Evolutionary conservation across 1,140 invertebrate species (phyloP).

Genomic region (fruit fly (Drosophila melanogaster)): DNA sequence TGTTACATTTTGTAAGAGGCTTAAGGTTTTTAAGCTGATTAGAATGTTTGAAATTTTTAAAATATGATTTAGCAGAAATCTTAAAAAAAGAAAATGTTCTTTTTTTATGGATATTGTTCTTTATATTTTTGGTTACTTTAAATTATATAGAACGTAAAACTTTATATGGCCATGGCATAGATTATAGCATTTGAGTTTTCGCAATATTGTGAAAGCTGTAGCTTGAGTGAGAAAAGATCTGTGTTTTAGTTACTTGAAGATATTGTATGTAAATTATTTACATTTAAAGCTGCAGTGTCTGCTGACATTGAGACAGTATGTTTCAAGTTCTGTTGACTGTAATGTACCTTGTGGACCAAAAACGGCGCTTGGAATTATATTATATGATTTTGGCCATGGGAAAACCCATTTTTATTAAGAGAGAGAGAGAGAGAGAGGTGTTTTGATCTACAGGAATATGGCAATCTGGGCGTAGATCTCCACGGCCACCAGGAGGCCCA

Average conservation of each 20-base stretch:
- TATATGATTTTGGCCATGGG: background rate
- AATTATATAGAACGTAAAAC: too few relatives aligned
- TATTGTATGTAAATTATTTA: slow-evolving; percentile 10
- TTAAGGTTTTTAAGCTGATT: background rate
- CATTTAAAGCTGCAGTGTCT: slow-evolving; percentile 28
- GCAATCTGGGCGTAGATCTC: slow-evolving; percentile 82
- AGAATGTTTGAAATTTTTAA: background rate
- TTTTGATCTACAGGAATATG: slow-evolving; percentile 70
- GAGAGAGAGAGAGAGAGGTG: background rate
- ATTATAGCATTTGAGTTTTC: slow-evolving; percentile 1
- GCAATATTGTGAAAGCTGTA: background rate
- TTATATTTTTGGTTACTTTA: too few relatives aligned
- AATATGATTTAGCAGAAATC: background rate
- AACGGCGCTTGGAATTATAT: background rate
- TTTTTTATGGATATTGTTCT: too few relatives aligned
- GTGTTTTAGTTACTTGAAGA: background rate
- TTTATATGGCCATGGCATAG: background rate
- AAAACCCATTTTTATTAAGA: background rate
- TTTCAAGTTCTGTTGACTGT: background rate
- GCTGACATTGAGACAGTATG: slow-evolving; percentile 7
- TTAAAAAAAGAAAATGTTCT: too few relatives aligned
- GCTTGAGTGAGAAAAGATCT: background rate
- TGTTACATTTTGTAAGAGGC: background rate
- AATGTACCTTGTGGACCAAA: background rate
- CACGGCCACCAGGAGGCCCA: slow-evolving; percentile 73